Conservation (phyloP, 2,888 invertebrate genomes). For the Magallana nippona region DNA sequence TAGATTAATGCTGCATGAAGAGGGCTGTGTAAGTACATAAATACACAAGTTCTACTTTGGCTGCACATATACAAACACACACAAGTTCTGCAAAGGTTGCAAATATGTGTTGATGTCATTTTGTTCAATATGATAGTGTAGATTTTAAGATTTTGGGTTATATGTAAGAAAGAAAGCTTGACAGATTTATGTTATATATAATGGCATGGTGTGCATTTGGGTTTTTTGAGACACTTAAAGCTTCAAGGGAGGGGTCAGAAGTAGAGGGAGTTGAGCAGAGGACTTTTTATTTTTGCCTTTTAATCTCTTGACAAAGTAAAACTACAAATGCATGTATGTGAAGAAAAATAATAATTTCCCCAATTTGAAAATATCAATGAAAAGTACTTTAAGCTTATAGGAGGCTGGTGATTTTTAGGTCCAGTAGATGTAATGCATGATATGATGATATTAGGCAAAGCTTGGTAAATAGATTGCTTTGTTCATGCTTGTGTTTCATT, state of each 20-base stretch:
- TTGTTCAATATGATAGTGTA: neutral
- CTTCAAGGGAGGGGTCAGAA: neutral
- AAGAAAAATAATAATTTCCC: too few species aligned
- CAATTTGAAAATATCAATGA: too few species aligned
- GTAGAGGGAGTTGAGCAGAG: too few species aligned
- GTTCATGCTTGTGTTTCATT: conserved; percentile 22
- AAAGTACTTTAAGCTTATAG: too few species aligned
- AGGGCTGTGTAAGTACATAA: neutral
- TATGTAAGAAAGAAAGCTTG: too few species aligned
- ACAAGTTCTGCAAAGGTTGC: too few species aligned
- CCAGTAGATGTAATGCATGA: neutral
- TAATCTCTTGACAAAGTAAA: too few species aligned
- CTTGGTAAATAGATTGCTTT: neutral
- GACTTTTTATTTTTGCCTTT: too few species aligned
- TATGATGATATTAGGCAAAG: neutral
- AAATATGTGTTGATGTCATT: too few species aligned
- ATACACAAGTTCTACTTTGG: too few species aligned
- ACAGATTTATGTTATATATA: neutral
- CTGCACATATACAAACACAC: too few species aligned
- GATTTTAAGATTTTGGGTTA: neutral
- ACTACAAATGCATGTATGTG: too few species aligned
- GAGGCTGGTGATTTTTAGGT: neutral
- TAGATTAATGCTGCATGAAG: neutral
- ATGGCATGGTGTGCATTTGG: conserved; percentile 9
- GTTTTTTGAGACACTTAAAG: neutral